Conservation (phyloP, 2,113 vertebrate genomes). For the Ifrita kowaldi region DNA sequence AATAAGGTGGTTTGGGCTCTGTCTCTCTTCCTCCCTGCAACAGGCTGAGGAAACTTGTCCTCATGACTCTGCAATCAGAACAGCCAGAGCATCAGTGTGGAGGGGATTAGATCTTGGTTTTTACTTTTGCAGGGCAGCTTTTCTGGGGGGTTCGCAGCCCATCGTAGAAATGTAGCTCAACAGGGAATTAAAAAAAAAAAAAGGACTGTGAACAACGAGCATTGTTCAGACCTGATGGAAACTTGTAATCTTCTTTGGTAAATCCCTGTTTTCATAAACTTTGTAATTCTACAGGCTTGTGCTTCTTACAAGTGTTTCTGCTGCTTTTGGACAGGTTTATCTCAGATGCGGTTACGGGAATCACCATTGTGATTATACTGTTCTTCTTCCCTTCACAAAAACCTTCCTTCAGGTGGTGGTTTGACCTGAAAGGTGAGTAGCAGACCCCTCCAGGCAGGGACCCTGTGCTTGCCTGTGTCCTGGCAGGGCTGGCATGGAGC, state of each 20-base stretch:
- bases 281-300: not conserved
- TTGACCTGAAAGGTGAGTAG: constrained; percentile 84
- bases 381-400: constrained; percentile 96
- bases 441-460: not conserved
- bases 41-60: not conserved
- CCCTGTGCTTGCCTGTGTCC: not conserved
- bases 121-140: not conserved
- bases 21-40: not conserved
- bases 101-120: not conserved
- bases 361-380: constrained; percentile 85
- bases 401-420: constrained; percentile 92
- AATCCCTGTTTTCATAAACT: constrained; percentile 3
- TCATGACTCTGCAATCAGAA: not conserved
- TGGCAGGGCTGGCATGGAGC: not conserved
- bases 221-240: not conserved
- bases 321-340: constrained; percentile 81
- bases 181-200: constrained; percentile 6
- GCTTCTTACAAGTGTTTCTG: constrained; percentile 41
- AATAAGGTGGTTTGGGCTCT: not conserved
- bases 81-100: not conserved
- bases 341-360: constrained; percentile 89
- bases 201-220: not conserved
- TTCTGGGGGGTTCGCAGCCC: not conserved
- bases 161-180: not conserved
- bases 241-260: constrained; percentile 59